These are phyloP conservation scores for Apeltes quadracus DNA, from an alignment of 2,113 vertebrate genomes.

Conservation along the genomic window DNA sequence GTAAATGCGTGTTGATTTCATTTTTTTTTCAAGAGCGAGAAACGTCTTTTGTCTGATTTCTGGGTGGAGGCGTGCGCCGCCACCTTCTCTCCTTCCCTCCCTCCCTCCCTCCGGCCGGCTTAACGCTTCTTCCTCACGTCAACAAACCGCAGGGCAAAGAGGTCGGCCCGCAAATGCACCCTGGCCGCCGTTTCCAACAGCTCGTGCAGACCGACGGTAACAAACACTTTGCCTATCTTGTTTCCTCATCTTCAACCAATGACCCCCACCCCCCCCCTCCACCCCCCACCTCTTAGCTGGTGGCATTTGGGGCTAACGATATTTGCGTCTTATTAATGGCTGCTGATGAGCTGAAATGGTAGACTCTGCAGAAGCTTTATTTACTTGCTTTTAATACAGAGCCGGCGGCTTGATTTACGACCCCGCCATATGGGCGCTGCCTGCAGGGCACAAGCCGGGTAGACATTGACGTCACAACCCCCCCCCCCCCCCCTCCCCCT, in stretches of 20 bases:
- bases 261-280: not conserved
- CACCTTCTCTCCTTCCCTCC: not conserved
- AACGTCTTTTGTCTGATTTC: not conserved
- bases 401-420: conserved; percentile 72
- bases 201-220: conserved; percentile 48
- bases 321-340: conserved; percentile 79
- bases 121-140: not conserved
- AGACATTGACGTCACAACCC: conserved; percentile 15
- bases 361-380: conserved; percentile 74
- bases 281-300: not conserved
- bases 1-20: not conserved
- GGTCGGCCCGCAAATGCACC: not conserved
- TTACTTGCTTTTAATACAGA: conserved; percentile 75
- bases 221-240: conserved; percentile 47
- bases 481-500: not conserved
- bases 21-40: not conserved
- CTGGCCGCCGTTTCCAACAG: too few species aligned
- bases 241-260: conserved; percentile 27
- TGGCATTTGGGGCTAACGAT: conserved; percentile 62
- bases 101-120: not conserved
- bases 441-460: conserved; percentile 29
- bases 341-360: conserved; percentile 81
- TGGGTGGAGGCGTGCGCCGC: not conserved
- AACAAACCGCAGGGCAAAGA: not conserved
- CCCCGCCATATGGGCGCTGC: conserved; percentile 59